Percentiles rank a stretch among this genome's conserved stretches.
Conservation (phyloP, 2,797 vertebrate genomes). For the Artibeus lituratus region DNA sequence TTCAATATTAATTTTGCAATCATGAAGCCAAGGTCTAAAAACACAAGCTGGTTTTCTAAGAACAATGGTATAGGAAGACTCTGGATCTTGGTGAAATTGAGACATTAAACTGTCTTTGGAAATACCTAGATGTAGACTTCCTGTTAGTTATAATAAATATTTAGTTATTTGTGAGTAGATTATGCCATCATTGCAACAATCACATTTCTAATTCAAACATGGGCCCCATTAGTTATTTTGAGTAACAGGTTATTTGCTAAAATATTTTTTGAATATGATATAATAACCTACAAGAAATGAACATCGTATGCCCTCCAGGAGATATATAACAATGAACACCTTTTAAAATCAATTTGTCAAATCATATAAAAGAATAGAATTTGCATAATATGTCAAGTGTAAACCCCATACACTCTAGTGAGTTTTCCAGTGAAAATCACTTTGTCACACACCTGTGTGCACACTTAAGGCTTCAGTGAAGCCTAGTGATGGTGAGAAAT, state of each 20-base stretch:
- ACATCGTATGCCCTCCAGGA: not conserved
- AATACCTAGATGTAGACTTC: not conserved
- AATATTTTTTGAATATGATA: not conserved
- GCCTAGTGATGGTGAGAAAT: not conserved
- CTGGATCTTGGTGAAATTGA: not conserved
- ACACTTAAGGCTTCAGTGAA: not conserved
- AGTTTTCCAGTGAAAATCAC: not conserved
- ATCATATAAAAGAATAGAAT: not conserved
- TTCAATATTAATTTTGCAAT: not conserved
- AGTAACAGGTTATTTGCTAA: not conserved
- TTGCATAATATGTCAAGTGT: not conserved
- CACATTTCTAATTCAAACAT: not conserved
- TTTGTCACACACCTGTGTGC: not conserved
- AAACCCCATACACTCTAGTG: not conserved
- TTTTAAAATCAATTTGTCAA: not conserved
- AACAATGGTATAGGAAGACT: not conserved
- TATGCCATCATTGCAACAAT: not conserved
- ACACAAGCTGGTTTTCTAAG: not conserved
- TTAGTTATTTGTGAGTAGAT: not conserved
- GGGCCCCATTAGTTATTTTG: not conserved
- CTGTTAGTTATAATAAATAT: not conserved
- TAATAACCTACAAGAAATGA: not conserved
- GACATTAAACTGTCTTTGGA: not conserved
- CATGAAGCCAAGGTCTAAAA: not conserved
- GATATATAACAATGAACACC: not conserved